Evolutionary conservation across 2,888 invertebrate species (phyloP), one percentile per base, ranked within the genome.

Genomic region (Trachelus iudaicus): DNA sequence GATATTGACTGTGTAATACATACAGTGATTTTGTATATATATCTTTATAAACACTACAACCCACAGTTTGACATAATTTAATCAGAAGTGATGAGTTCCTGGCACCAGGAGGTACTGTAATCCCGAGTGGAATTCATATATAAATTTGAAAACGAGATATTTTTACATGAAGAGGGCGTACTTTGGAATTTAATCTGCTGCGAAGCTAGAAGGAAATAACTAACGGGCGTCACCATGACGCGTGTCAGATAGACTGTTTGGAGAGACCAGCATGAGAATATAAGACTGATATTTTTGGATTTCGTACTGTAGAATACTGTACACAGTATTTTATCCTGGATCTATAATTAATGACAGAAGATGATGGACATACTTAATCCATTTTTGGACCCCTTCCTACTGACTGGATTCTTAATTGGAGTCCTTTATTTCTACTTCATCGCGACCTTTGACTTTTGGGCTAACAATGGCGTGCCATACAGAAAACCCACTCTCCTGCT

Each of bases 361-460:
- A 78, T 79, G 76, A 74, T 79, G 34, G 79, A 37, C 6, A 15
- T 69, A 33, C 69, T 79, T 37, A 76, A 37, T 34, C 69, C 69
- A 34, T n/a, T 79, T 15, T 15, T 69, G 40, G 69, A 76, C 33
- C 82, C 81, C 23, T 78, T 85, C 56, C 77, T 87, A 0, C 69
- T 89, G 12, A 35, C 82, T 23, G 79, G 81, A 15, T 35, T 89
- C 0, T 9, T 88, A 1, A 15, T 86, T 0, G 82, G 77, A 6
- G 69, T 80, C 4, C 12, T 90, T 1, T 90, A 90, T 79, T 82
- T 81, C 37, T 91, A 87, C 80, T 85, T 91, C 37, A 89, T 89
- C 1, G 81, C 87, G 13, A 90, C 89, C 0, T 91, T 89, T 73
- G 84, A 89, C 78, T 91, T 86, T 74, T 91, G 91, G 91, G 80